Conservation (phyloP, 2,888 invertebrate species). For the Chrysolina haemoptera region DNA sequence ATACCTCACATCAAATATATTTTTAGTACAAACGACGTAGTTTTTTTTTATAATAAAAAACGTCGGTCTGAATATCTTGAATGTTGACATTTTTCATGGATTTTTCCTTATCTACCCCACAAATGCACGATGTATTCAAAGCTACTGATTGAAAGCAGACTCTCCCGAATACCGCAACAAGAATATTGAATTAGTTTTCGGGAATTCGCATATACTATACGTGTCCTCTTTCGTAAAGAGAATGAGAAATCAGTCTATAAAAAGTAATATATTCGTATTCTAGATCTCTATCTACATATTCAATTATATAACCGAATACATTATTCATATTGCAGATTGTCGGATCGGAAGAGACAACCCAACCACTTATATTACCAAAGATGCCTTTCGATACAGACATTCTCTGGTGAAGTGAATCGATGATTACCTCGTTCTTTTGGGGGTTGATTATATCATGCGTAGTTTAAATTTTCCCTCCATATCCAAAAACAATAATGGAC, state of each 20-base stretch:
- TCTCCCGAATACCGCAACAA: not conserved
- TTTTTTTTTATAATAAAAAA: not conserved
- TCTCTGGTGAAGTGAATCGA: too few relatives aligned
- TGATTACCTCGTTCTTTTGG: too few relatives aligned
- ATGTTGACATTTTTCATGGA: not conserved
- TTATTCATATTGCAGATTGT: conserved; percentile 52
- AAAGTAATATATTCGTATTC: conserved; percentile 36
- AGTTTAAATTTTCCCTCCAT: too few relatives aligned
- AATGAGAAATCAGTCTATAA: not conserved
- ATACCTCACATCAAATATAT: too few relatives aligned
- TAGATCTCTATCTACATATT: conserved; percentile 49
- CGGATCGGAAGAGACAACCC: conserved; percentile 47
- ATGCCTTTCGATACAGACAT: too few relatives aligned
- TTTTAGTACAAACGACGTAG: too few relatives aligned
- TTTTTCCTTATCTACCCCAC: not conserved
- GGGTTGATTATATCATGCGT: too few relatives aligned
- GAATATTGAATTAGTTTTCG: conserved; percentile 16
- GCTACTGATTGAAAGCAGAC: not conserved
- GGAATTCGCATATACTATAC: conserved; percentile 6
- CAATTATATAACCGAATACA: conserved; percentile 54
- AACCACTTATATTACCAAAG: not conserved
- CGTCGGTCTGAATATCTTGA: not conserved
- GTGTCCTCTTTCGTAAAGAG: not conserved
- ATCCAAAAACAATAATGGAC: too few relatives aligned
- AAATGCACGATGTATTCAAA: not conserved